These are phyloP conservation scores for Phortica okadai DNA, from an alignment of 2,888 invertebrate species.

Conservation along the genomic window DNA sequence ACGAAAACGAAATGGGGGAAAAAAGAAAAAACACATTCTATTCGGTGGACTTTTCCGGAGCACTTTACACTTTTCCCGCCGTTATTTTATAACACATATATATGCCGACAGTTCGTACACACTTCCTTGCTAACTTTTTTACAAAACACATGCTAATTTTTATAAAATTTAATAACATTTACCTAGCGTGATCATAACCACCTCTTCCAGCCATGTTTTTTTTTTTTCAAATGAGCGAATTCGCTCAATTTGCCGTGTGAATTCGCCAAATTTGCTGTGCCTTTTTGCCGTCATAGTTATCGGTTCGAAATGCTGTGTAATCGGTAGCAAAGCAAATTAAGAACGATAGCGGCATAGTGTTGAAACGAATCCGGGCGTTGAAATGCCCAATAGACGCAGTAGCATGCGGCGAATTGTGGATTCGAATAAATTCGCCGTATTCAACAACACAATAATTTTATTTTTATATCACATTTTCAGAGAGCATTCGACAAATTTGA, in stretches of 20 bases:
- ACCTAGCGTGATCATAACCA: conserved; percentile 91
- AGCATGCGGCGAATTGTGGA: no score
- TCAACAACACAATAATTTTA: no score
- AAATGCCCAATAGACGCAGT: no score
- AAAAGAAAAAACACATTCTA: conserved; percentile 60
- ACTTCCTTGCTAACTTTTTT: conserved; percentile 39
- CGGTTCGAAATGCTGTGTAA: no score
- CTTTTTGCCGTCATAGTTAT: neutral
- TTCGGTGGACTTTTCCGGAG: conserved; percentile 30
- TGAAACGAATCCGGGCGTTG: no score
- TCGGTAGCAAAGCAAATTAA: no score
- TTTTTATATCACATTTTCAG: no score
- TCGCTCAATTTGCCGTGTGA: conserved; percentile 58
- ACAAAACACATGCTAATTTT: conserved; percentile 44
- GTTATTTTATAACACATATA: conserved; percentile 35
- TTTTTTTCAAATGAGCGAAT: conserved; percentile 76
- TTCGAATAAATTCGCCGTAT: no score
- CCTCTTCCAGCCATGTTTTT: conserved; percentile 93
- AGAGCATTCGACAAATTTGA: no score
- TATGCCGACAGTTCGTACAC: conserved; percentile 46
- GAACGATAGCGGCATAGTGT: no score
- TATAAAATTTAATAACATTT: conserved; percentile 76
- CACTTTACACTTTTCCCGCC: conserved; percentile 40
- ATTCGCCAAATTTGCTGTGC: neutral
- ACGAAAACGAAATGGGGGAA: conserved; percentile 26